A percentile compares a stretch with the other conserved stretches of the same genome.
These are phyloP conservation scores for Athetis lepigone DNA, from an alignment of 2,888 invertebrate genomes.

Conservation along the genomic window DNA sequence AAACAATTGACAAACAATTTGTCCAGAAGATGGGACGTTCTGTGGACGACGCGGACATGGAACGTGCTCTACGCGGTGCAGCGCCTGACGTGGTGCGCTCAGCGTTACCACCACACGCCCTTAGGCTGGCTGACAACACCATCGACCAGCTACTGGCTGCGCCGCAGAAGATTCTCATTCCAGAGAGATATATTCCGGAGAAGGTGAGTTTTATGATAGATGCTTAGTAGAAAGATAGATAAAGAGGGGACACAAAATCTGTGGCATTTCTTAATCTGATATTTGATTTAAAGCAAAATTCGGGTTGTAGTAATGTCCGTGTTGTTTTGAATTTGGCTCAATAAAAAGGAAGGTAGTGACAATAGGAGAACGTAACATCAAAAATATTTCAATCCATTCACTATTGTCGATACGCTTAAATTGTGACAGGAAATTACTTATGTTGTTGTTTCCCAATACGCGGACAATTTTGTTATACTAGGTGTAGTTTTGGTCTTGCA, in stretches of 20 bases:
- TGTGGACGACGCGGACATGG: conserved; percentile 96
- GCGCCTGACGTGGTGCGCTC: conserved; percentile 97
- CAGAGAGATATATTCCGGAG: conserved; percentile 97
- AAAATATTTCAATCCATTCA: no score
- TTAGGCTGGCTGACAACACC: conserved; percentile 94
- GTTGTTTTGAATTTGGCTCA: no score
- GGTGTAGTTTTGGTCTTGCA: no score
- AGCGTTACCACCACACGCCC: conserved; percentile 90
- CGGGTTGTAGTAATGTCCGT: no score
- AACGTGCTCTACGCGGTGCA: conserved; percentile 93
- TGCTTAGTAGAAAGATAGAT: neutral
- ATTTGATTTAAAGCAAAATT: no score
- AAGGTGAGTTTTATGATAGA: conserved; percentile 89
- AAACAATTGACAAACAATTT: neutral
- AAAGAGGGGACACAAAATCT: no score
- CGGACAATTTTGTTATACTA: no score
- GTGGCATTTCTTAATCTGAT: neutral
- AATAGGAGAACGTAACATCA: no score
- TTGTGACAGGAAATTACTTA: no score
- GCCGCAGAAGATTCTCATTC: conserved; percentile 97
- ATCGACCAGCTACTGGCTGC: conserved; percentile 96
- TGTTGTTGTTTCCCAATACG: no score
- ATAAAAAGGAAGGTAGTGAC: no score
- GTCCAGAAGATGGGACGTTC: conserved; percentile 91
- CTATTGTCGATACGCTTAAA: no score